A percentile compares a stretch with the other conserved stretches of the same genome.
Evolutionary conservation across 2,797 vertebrate genomes (phyloP).

Genomic region (Paratrypauchen microcephalus): DNA sequence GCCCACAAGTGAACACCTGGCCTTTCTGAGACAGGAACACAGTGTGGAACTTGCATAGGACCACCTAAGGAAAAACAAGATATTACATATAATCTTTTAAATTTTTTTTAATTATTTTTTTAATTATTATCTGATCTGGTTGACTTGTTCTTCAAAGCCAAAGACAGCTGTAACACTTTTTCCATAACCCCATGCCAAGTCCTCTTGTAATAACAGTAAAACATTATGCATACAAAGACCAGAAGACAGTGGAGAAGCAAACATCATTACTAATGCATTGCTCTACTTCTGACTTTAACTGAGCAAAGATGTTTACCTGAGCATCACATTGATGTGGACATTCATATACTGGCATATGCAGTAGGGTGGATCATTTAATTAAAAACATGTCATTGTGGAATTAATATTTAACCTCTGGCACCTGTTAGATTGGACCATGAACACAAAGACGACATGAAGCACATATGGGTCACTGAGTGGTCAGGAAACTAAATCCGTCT

Average conservation of each 20-base stretch:
- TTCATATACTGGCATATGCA: conserved; percentile 61
- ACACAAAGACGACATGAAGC: conserved; percentile 62
- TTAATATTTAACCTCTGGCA: conserved; percentile 84
- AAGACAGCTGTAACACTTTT: conserved; percentile 44
- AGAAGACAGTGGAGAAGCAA: conserved; percentile 74
- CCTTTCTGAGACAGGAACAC: conserved; percentile 98
- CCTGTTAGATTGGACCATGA: conserved; percentile 60
- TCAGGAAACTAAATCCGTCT: conserved; percentile 73
- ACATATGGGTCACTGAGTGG: conserved; percentile 68
- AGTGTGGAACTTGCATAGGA: conserved; percentile 96
- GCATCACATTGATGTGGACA: conserved; percentile 73
- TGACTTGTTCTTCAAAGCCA: conserved; percentile 32
- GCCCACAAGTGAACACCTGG: conserved; percentile 95
- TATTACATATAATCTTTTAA: too few species aligned
- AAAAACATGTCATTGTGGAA: conserved; percentile 75
- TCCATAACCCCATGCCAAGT: conserved; percentile 59
- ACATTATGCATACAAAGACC: conserved; percentile 63
- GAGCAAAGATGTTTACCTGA: conserved; percentile 70
- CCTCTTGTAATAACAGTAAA: conserved; percentile 67
- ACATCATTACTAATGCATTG: conserved; percentile 81
- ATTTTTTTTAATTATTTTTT: too few species aligned
- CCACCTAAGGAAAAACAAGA: conserved; percentile 78
- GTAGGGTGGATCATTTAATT: conserved; percentile 73
- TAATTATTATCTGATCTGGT: not conserved
- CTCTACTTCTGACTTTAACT: conserved; percentile 66